Base-by-base conservation (phyloP, 1,140 invertebrate genomes). In the Lysiphlebus fabarum region DNA sequence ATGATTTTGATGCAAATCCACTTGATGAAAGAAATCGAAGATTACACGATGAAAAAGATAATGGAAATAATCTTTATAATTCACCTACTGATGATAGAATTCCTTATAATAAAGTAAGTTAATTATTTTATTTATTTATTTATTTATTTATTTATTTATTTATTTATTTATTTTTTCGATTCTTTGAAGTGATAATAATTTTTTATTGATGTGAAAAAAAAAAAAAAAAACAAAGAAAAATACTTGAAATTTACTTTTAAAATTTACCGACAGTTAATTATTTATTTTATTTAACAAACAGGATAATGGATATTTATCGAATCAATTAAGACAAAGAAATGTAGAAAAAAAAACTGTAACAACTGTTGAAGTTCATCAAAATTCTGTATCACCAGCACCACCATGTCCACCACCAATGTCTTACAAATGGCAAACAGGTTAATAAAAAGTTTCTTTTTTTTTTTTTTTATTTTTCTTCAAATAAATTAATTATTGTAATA, bases 1-100 rank as follows among this genome's bases (percentile, higher is more conserved):
- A 79, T 59, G 76, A 79, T 56, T 79, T 79, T 50, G 77, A 79
- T 37, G 75, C 75, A 0, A 79, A 78, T 67, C 74, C 75, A 1
- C 66, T 67, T 7, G 76, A 79, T 34, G 75, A 77, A 41, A 69
- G 73, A 4, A 76, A 77, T 66, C 67, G 74, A 8, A 69, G 75
- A 10, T 62, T 74, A 36, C 67, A 73, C 56, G 75, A 70, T 56
- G 69, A 75, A 34, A 70, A 72, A n/a, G 72, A 77, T 37, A 70
- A 70, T 45, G 69, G 65, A 2, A 26, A 26, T 26, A 67, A 68
- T 10, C 51, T 68, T 9, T 72, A 75, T 9, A 71, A 74, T 38
- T 44, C 65, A 36, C 45, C 60, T 34, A 49, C 33, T 11, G 50
- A 58, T 51, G 59, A 63, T 7, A 60, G 64, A 44, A 58, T 65